These are phyloP conservation scores for Andrena camellia DNA, from an alignment of 2,888 invertebrate species.

Conservation along the genomic window DNA sequence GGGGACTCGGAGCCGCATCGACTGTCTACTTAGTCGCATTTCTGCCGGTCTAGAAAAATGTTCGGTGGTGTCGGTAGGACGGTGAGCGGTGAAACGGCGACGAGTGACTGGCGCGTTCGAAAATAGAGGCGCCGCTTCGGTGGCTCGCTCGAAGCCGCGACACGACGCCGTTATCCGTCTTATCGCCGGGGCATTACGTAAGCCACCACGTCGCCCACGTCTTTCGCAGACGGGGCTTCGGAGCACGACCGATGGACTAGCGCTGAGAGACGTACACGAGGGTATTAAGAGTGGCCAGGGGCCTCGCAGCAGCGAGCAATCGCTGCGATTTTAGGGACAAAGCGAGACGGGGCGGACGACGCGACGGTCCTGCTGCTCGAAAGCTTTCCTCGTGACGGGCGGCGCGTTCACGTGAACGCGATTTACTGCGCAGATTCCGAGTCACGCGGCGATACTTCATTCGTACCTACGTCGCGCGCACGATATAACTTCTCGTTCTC, in stretches of 20 bases:
- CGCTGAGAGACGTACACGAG: conserved; percentile 21
- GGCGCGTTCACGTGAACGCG: conserved; percentile 65
- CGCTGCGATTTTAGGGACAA: neutral
- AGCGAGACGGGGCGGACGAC: neutral
- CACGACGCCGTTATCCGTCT: conserved; percentile 67
- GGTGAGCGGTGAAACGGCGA: conserved; percentile 47
- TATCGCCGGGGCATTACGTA: conserved; percentile 72
- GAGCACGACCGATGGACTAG: conserved; percentile 16
- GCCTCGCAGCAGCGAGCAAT: neutral
- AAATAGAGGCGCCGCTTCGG: conserved; percentile 71
- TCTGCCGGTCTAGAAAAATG: conserved; percentile 54
- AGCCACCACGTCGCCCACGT: conserved; percentile 70
- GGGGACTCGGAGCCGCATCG: too few species aligned
- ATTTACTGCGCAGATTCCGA: conserved; percentile 74
- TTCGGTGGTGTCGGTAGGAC: conserved; percentile 51
- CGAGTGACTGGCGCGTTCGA: conserved; percentile 65
- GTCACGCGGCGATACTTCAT: conserved; percentile 70
- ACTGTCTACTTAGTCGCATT: conserved; percentile 53
- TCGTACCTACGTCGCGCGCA: conserved; percentile 61
- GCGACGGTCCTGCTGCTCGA: conserved; percentile 33
- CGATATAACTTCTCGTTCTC: conserved; percentile 50
- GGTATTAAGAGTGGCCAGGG: neutral
- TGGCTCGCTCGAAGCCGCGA: conserved; percentile 56
- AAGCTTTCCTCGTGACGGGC: conserved; percentile 48
- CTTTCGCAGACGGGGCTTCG: conserved; percentile 64